These are phyloP conservation scores for Notechis scutatus DNA, from an alignment of 2,113 vertebrate genomes.

Conservation along the genomic window DNA sequence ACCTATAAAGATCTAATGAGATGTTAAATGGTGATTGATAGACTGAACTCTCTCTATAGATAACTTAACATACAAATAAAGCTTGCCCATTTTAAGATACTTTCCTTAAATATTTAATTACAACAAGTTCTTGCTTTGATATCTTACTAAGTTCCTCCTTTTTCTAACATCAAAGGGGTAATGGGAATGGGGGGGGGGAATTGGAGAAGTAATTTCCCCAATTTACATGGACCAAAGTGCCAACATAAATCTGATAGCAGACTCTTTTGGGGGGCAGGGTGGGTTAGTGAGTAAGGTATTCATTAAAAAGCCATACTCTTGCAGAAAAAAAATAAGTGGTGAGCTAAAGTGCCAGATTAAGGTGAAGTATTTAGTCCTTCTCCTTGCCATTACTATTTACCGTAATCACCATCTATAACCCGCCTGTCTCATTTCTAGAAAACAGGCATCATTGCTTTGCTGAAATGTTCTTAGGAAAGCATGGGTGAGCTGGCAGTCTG, in stretches of 20 bases:
- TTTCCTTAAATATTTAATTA: neutral
- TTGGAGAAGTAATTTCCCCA: neutral
- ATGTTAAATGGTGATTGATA: neutral
- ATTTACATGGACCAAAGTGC: slow-evolving; percentile 24
- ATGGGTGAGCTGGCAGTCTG: neutral
- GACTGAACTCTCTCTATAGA: neutral
- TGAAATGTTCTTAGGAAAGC: slow-evolving; percentile 2
- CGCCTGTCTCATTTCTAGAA: slow-evolving; percentile 20
- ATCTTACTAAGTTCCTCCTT: neutral
- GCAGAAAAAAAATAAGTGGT: slow-evolving; percentile 7
- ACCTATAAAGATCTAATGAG: neutral
- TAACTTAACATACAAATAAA: neutral
- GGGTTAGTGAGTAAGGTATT: neutral
- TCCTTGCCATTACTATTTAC: neutral
- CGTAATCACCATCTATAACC: neutral
- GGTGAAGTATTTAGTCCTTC: slow-evolving; percentile 18
- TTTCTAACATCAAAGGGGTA: neutral
- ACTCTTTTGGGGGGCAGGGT: slow-evolving; percentile 2
- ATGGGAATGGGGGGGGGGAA: neutral
- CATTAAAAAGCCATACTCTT: neutral
- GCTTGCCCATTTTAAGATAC: neutral
- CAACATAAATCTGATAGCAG: neutral
- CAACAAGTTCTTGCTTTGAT: neutral
- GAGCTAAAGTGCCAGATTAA: slow-evolving; percentile 13
- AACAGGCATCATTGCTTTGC: neutral